Evolutionary conservation across 2,888 invertebrate species (phyloP), one percentile per base, ranked within the genome.

Genomic region (Diloba caeruleocephala): DNA sequence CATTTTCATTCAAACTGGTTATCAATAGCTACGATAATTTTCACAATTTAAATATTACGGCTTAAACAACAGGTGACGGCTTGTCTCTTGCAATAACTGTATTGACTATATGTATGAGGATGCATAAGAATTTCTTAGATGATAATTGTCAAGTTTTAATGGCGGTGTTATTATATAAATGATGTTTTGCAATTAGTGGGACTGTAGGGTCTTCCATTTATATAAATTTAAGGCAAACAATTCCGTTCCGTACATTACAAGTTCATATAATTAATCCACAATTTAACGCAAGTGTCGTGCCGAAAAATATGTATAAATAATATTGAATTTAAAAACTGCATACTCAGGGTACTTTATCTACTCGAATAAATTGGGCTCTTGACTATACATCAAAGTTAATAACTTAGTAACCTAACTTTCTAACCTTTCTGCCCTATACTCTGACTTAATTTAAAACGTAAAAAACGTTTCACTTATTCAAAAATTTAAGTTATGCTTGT

Each of bases 381-480:
- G 12, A 5, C 13, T 23, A 29, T 31, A 28, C 6, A 7, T 7
- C 21, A 17, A 29, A 32, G 3, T 21, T 31, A 45, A 57, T 53
- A 59, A 61, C 54, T 19, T 8, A 12, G 14, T 59, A 55, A 52
- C 48, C 48, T 66, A 69, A 55, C 49, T 53, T n/a, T 33, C 14
- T 2, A 32, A 13, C 42, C 4, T 43, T 19, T 32, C n/a, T 14
- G n/a, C 25, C 13, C 43, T 38, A 44, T 41, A 33, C n/a, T n/a
- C n/a, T n/a, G 38, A 51, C 54, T 23, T 54, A 13, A 39, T 25
- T 36, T 12, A 34, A 41, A 48, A 46, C 56, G 26, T 26, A 63
- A 63, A 58, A 54, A 38, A 29, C 12, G 46, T 42, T 64, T 49
- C 10, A 56, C 54, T 55, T 46, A 53, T 65, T 54, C 55, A 58